phyloP scores from a whole-genome alignment of 2,888 invertebrate species.

The Lumbricus terrestris region DNA sequence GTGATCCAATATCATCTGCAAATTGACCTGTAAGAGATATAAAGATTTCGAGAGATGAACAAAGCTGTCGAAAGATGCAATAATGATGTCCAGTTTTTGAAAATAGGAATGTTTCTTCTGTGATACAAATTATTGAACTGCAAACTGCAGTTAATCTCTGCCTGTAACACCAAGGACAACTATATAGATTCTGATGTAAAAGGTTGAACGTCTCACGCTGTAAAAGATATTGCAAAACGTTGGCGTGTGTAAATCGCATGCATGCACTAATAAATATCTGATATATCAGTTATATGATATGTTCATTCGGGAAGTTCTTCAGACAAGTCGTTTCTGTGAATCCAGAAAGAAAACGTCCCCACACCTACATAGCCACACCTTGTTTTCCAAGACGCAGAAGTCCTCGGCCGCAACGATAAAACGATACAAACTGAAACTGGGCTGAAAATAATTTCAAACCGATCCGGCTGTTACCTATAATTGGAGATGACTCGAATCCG shows the following conservation, averaged over 20 bases:
- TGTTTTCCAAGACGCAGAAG: background rate
- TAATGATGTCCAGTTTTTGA: no score
- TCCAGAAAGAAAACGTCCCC: background rate
- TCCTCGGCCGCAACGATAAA: background rate
- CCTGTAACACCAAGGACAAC: no score
- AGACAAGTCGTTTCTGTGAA: background rate
- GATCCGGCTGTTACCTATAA: conserved; percentile 3
- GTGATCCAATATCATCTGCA: background rate
- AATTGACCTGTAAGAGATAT: background rate
- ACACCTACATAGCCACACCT: background rate
- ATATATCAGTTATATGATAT: background rate
- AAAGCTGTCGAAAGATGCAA: no score
- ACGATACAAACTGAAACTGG: background rate
- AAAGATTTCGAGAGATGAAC: no score
- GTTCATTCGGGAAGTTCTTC: background rate
- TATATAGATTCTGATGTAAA: background rate
- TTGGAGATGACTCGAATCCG: background rate
- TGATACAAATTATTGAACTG: no score
- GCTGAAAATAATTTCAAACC: background rate
- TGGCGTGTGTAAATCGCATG: background rate
- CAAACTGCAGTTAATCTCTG: no score
- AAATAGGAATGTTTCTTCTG: no score
- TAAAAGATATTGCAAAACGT: background rate
- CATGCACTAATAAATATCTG: background rate
- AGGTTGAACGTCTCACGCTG: background rate